Base-by-base conservation (phyloP, 2,797 vertebrate genomes). In the Macropus fuliginosus region DNA sequence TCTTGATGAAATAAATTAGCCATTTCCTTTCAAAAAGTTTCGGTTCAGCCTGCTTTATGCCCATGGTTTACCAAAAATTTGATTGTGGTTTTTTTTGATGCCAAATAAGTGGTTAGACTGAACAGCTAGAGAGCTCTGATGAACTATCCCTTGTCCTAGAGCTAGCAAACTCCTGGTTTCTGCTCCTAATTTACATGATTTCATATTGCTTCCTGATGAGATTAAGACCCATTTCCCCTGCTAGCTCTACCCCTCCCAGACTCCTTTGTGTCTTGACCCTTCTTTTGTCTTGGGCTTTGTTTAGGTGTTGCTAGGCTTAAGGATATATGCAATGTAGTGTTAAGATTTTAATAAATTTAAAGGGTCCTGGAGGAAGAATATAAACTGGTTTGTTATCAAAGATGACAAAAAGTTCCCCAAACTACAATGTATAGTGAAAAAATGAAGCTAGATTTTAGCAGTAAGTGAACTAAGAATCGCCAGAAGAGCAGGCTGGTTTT, bases 331-430 rank as follows among this genome's bases (percentile, higher is more conserved):
- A 5, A 66, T 14, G 31, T 66, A 34, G 4, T 16, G 27, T 54
- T 27, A 40, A 92, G 95, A 92, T 93, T 94, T n/a, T 46, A 94
- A 92, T 24, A 93, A 54, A 92, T 93, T 95, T 93, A 95, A 94
- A 95, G 14, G 8, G 40, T 21, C 31, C 1, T 81, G 11, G 2
- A 40, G 10, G 14, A 3, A 0, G n/a, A 57, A 95, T 28, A 95
- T 87, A 92, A 95, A 96, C 62, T 56, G 93, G 87, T 95, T 46
- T 94, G 52, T 93, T 29, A 56, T 0, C 54, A 91, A 46, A 56
- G 8, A 62, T 56, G 16, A 56, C 21, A 90, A 62, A 2, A 96
- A 92, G 31, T 10, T 46, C 54, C 57, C 9, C 92, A 91, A 95
- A 59, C 74, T 1, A 54, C 95, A 97, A 95, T 8, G 89, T 92